Evolutionary conservation across 2,797 vertebrate genomes (phyloP).

Genomic region (Poecilia velifera): DNA sequence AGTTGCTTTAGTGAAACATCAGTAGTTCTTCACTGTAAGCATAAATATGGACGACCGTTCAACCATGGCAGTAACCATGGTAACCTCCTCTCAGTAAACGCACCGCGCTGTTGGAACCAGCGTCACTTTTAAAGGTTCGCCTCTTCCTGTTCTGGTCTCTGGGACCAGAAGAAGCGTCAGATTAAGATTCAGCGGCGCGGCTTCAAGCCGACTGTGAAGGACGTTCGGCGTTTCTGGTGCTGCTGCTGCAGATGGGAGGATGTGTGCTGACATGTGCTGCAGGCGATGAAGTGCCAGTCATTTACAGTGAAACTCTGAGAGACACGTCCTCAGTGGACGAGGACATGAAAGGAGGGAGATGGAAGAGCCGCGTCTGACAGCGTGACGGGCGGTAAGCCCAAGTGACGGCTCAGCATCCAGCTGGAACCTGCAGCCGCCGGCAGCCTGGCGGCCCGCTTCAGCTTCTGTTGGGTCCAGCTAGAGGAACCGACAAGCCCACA

Average conservation of each 20-base stretch:
- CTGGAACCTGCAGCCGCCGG: neutral
- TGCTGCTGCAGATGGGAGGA: constrained; percentile 7
- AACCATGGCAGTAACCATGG: neutral
- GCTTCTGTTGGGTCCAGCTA: constrained; percentile 2
- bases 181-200: neutral
- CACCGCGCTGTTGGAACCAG: neutral
- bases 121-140: neutral
- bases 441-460: neutral
- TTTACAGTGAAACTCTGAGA: constrained; percentile 8
- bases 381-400: constrained; percentile 24
- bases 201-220: constrained; percentile 1
- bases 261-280: constrained; percentile 13
- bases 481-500: neutral
- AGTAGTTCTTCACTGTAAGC: neutral
- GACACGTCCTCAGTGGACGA: neutral
- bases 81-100: too few species aligned
- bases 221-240: neutral
- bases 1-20: neutral
- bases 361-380: constrained; percentile 9
- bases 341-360: constrained; percentile 5
- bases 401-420: neutral
- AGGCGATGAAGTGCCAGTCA: constrained; percentile 23
- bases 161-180: neutral
- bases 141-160: neutral
- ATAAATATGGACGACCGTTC: neutral